These are phyloP conservation scores for Prinia subflava DNA, from an alignment of 2,113 vertebrate species.

Conservation along the genomic window DNA sequence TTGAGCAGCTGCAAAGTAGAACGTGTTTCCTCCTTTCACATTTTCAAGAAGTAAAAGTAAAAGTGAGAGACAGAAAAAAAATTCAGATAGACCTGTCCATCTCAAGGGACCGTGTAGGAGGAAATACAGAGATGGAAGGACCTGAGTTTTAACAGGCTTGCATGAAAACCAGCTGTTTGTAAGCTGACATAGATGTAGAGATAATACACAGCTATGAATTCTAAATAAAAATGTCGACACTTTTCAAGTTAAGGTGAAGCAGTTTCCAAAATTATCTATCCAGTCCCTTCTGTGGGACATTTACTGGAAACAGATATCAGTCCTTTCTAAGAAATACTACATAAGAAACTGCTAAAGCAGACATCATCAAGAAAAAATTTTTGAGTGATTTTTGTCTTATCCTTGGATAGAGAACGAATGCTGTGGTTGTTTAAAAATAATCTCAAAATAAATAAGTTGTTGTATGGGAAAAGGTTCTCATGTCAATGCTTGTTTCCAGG, in stretches of 20 bases:
- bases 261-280: neutral
- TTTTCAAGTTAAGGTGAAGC: neutral
- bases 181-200: neutral
- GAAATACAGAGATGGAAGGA: neutral
- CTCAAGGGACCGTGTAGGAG: neutral
- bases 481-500: constrained; percentile 21
- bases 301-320: neutral
- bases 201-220: neutral
- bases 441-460: constrained; percentile 43
- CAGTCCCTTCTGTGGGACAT: neutral
- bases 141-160: neutral
- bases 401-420: constrained; percentile 2
- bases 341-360: neutral
- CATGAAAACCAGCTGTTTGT: neutral
- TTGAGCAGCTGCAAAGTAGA: neutral
- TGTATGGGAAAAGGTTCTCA: constrained; percentile 25
- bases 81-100: neutral
- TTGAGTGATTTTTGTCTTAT: constrained; percentile 24
- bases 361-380: constrained; percentile 15
- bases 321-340: neutral
- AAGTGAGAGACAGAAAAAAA: neutral
- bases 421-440: constrained; percentile 41
- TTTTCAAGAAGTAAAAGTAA: neutral
- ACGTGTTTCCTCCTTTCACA: neutral
- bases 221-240: neutral